phyloP scores from a whole-genome alignment of 2,797 vertebrate genomes.

The Sebastiscus albofasciatus region DNA sequence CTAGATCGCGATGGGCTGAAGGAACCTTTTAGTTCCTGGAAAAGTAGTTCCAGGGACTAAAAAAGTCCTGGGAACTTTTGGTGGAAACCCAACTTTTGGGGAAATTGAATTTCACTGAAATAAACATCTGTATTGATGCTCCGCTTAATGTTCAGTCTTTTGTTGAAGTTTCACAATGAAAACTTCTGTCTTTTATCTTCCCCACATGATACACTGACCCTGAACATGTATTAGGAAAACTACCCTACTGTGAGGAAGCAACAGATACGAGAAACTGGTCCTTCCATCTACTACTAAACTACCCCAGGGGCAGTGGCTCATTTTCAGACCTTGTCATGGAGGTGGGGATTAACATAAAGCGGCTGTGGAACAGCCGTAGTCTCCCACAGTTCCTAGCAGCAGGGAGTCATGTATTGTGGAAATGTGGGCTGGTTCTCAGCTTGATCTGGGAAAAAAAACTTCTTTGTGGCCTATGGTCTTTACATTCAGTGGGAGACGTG shows the following conservation, averaged over 20 bases:
- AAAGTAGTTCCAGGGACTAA: too few relatives aligned
- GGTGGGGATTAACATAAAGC: slow-evolving; percentile 34
- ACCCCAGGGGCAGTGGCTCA: slow-evolving; percentile 8
- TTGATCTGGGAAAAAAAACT: slow-evolving; percentile 13
- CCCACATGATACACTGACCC: not conserved
- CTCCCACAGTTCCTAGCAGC: slow-evolving; percentile 19
- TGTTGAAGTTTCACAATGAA: not conserved
- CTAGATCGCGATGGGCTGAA: too few relatives aligned
- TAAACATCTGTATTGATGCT: not conserved
- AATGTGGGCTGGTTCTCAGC: slow-evolving; percentile 3
- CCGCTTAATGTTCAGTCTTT: not conserved
- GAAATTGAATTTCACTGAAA: not conserved
- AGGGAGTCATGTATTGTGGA: slow-evolving; percentile 2
- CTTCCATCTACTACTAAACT: not conserved
- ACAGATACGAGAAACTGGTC: not conserved
- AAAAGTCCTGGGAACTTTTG: too few relatives aligned
- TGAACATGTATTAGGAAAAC: not conserved
- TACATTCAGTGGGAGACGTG: not conserved
- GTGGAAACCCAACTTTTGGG: not conserved
- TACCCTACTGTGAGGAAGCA: slow-evolving; percentile 13
- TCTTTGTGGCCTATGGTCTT: slow-evolving; percentile 12
- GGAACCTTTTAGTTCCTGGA: too few relatives aligned
- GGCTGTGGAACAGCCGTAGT: not conserved
- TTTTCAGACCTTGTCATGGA: slow-evolving; percentile 11
- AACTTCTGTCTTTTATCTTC: not conserved